Evolutionary conservation across 2,113 vertebrate species (phyloP), one percentile per base, ranked within the genome.

Genomic region (Baryphthengus martii): DNA sequence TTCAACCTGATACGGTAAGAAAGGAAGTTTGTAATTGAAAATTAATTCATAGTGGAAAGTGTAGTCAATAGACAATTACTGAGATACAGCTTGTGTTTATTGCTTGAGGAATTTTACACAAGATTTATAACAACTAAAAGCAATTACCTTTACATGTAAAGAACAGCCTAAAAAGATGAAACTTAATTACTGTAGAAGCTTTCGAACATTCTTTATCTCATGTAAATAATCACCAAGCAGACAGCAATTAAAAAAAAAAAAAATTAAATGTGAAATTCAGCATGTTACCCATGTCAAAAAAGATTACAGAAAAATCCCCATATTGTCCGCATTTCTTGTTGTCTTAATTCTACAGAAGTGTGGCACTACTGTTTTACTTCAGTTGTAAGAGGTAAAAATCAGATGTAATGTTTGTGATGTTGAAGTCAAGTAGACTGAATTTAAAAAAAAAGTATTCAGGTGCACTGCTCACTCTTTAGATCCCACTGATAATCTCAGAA

Each of bases 61-160:
- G 77, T 83, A 96, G 94, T 97, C 97, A 97, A 95, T 97, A 97
- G 96, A 92, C 96, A 97, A 96, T 97, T 97, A 97, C 96, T 90
- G 86, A 96, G 95, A 94, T 97, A 94, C 65, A 94, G 93, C 92
- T 91, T 90, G 58, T 95, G 94, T 96, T 96, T 95, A 95, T 95
- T 97, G 94, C 96, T 93, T 94, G 90, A 93, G 70, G 84, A 96
- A 95, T 95, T 97, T 91, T 91, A 76, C 68, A 87, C 49, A 81
- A 91, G 88, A 97, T 97, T 97, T 97, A 95, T 95, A 95, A 92
- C 80, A 81, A 84, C 81, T 72, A 74, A 91, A 97, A 95, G 86
- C 81, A 97, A 97, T 97, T 97, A 96, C 93, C 93, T 97, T 84
- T 96, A 94, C 81, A 50, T 93, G 89, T 91, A 83, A 95, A 93